Evolutionary conservation across 2,888 invertebrate species (phyloP).

Genomic region (Andrena minutula): DNA sequence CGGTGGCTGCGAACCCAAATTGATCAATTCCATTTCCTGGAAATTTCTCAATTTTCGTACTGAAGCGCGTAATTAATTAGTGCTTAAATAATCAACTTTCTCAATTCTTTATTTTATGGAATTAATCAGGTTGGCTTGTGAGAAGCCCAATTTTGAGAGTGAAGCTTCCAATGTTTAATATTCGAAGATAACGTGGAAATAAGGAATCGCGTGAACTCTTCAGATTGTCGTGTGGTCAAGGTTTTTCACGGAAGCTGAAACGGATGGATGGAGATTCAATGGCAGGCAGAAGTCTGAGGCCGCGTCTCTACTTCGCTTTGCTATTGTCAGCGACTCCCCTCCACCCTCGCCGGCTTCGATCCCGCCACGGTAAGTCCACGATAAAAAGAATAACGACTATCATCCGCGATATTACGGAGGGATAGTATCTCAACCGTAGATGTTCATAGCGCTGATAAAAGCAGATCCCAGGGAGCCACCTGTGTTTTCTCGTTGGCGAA

Average conservation of each 20-base stretch:
- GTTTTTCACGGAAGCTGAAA: constrained; percentile 16
- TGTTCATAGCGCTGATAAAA: constrained; percentile 63
- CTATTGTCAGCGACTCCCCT: constrained; percentile 44
- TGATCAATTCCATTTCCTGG: no score
- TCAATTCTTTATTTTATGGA: no score
- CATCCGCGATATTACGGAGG: constrained; percentile 64
- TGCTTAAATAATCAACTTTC: no score
- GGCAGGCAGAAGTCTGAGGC: constrained; percentile 28
- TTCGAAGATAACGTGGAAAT: no score
- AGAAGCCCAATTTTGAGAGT: no score
- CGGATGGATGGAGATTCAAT: constrained; percentile 57
- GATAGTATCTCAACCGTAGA: constrained; percentile 58
- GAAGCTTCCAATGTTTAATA: no score
- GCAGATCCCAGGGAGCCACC: constrained; percentile 37
- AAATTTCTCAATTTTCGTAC: no score
- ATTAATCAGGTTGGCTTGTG: no score
- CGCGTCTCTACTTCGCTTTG: constrained; percentile 16
- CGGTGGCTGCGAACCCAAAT: no score
- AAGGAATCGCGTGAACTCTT: no score
- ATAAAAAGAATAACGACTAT: constrained; percentile 69
- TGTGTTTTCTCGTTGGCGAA: constrained; percentile 36
- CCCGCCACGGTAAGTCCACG: constrained; percentile 41
- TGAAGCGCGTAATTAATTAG: no score
- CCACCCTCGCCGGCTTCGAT: constrained; percentile 46
- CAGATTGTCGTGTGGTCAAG: constrained; percentile 33